Evolutionary conservation across 2,113 vertebrate genomes (phyloP).

Genomic region (Aphyosemion australe): DNA sequence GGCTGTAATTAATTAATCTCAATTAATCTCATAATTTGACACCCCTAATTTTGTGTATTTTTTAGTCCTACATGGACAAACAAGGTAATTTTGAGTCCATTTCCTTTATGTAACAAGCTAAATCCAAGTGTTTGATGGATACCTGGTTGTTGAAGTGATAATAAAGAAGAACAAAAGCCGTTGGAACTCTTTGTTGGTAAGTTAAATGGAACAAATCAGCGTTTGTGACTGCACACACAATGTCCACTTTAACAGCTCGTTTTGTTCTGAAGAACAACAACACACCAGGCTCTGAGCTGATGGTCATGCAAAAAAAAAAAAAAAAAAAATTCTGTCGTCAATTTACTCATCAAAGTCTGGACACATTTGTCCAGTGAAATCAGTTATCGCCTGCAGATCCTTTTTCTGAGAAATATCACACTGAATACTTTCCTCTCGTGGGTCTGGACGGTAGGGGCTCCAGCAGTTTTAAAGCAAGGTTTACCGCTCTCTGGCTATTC

Average conservation of each 20-base stretch:
- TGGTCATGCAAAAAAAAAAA: constrained; percentile 12
- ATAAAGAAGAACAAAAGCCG: too few relatives aligned
- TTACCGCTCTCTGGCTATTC: constrained; percentile 44
- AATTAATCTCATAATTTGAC: too few relatives aligned
- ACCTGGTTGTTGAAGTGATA: too few relatives aligned
- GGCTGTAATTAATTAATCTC: too few relatives aligned
- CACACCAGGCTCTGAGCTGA: constrained; percentile 13
- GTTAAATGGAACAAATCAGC: too few relatives aligned
- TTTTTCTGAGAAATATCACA: constrained; percentile 43
- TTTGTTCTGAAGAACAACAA: constrained; percentile 7
- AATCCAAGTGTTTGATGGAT: too few relatives aligned
- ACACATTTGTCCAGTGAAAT: constrained; percentile 47
- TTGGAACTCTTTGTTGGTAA: too few relatives aligned
- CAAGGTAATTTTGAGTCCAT: neutral
- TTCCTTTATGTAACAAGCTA: too few relatives aligned
- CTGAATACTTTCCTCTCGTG: constrained; percentile 16
- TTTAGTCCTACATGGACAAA: too few relatives aligned
- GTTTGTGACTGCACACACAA: too few relatives aligned
- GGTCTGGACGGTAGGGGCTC: constrained; percentile 22
- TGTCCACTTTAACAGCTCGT: constrained; percentile 13
- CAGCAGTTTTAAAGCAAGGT: constrained; percentile 35
- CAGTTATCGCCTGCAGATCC: constrained; percentile 32
- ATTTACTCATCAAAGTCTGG: constrained; percentile 32
- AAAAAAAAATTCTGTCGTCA: too few relatives aligned
- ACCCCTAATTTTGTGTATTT: too few relatives aligned